Base-by-base conservation (phyloP, 2,888 invertebrate species). In the Patella caerulea region DNA sequence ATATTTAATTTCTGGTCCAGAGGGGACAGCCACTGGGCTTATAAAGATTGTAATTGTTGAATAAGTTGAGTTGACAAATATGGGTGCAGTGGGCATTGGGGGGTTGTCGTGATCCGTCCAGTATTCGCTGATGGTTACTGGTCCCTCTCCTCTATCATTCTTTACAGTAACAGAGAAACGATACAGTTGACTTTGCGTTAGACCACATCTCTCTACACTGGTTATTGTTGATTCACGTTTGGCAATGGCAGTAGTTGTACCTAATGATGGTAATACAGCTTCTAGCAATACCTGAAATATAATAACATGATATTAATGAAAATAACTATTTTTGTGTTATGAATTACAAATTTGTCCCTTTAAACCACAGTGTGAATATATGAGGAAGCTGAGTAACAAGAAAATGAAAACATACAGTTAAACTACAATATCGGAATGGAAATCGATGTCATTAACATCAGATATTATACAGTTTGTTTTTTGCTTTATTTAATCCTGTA, bases 161-260 rank as follows among this genome's bases (percentile, higher is more conserved):
- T 93, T 91, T 0, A 96, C 95, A n/a, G 93, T 92, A 0, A 97
- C 93, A 54, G 94, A 94, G 45, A 97, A 93, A 83, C 95, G 95
- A 90, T 97, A 97, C 77, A 93, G 92, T 0, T 95, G 95, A 0
- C 95, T 96, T 0, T 96, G 95, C 82, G 95, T 94, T 3, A 97
- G 90, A 54, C 91, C 91, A 77, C 92, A 91, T 7, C 34, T 56
- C 2, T 12, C 17, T 14, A 14, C 65, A 24, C 3, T 65, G 12
- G 65, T 65, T 65, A 12, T 3, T 11, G 19, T 24, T 24, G 24
- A 12, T 65, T 9, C 12, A 5, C 11, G n/a, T 3, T 9, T 19
- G 19, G 19, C 65, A n/a, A 65, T 24, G 5, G 2, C 12, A 65
- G 19, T 14, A 65, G 11, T 24, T 24, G 65, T 24, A 24, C 65